Conservation (phyloP, 2,113 vertebrate species). For the Porphyrio hochstetteri region DNA sequence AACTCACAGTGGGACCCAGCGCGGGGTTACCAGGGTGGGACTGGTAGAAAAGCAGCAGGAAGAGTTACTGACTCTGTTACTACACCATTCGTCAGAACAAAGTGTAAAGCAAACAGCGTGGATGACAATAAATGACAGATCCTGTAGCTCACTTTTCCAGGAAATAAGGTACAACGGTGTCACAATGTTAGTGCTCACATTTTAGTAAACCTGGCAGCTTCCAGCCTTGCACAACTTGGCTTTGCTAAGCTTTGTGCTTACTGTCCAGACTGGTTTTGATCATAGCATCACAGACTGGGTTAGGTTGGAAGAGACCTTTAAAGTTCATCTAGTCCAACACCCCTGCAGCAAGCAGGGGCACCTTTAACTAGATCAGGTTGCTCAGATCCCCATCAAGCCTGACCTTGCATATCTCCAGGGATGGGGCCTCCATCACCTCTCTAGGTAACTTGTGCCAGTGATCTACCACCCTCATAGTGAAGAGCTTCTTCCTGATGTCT, state of each 20-base stretch:
- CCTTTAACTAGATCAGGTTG: no score
- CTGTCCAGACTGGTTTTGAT: neutral
- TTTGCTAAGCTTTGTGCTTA: neutral
- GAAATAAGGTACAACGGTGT: fast-evolving
- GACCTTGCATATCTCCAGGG: no score
- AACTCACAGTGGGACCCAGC: neutral
- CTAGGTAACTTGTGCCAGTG: no score
- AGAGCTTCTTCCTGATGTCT: no score
- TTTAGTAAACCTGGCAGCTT: neutral
- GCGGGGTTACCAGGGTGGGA: fast-evolving
- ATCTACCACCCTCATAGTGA: no score
- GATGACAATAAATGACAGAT: neutral
- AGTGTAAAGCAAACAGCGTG: fast-evolving
- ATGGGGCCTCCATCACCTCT: no score
- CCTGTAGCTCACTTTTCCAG: neutral
- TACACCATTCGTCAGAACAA: fast-evolving
- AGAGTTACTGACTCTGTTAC: fast-evolving
- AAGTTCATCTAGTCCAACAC: no score
- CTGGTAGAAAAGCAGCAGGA: neutral
- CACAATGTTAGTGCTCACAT: neutral
- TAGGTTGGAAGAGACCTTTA: no score
- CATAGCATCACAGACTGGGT: no score
- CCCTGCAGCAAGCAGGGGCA: no score
- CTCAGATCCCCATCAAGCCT: no score
- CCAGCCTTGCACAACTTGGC: neutral